Base-by-base conservation (phyloP, 2,888 invertebrate species). In the Xestia sexstrigata region DNA sequence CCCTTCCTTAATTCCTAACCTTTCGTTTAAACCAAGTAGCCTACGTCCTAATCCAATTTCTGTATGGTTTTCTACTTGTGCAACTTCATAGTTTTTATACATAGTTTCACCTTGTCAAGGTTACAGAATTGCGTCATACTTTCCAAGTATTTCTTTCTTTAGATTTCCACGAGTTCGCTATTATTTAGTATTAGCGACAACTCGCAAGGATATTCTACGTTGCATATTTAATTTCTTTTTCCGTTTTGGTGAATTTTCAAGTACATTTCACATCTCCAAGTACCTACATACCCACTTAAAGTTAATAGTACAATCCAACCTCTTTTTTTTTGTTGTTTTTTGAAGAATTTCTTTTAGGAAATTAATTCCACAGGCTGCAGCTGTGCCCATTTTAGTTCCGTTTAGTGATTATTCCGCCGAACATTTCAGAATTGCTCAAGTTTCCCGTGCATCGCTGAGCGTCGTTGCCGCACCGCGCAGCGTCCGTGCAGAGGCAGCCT, bases 331-430 rank as follows among this genome's bases (percentile, higher is more conserved):
- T 35, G 35, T 6, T 35, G 35, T 35, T 35, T 35, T 35, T 3
- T 47, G 17, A 23, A 52, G 11, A 7, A 42, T 55, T 23, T 73
- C 49, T 42, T 52, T 42, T 65, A 65, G 26, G 20, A 73, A 65
- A 23, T 52, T 5, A 63, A 4, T 20, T 63, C 35, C n/a, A 63
- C 30, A 72, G 63, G 63, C 23, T 42, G 23, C 23, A 55, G n/a
- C 55, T 17, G 55, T 23, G 42, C 55, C 73, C 30, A 73, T 42
- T 26, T 55, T 52, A 52, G 4, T 73, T 73, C 30, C 2, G 3
- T 58, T 73, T n/a, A 73, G 55, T 45, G 42, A 73, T 67, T 58
- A 35, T 45, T 73, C 30, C 66, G 55, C 66, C 66, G 45, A 73
- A 73, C 45, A 67, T 73, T 73, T 45, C 66, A 73, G 66, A 67